Conservation (phyloP, 2,113 vertebrate species). For the Microtus oregoni region DNA sequence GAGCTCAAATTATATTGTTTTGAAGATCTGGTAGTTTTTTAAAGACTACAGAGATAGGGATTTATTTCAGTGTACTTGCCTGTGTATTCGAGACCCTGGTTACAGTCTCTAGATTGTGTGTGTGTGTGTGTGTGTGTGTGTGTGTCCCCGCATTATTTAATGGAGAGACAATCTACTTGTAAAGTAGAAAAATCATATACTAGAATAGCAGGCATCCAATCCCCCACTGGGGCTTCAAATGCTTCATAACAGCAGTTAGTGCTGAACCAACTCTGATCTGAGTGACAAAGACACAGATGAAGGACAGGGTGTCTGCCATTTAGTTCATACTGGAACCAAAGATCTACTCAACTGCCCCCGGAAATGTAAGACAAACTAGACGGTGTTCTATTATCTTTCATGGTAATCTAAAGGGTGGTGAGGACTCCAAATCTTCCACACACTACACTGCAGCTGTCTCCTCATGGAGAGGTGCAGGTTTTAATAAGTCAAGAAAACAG, state of each 20-base stretch:
- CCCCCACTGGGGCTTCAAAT: not conserved
- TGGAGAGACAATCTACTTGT: not conserved
- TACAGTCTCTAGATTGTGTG: not conserved
- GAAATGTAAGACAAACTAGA: constrained; percentile 12
- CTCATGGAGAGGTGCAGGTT: not conserved
- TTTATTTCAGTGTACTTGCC: not conserved
- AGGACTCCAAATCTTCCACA: not conserved
- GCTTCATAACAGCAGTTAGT: not conserved
- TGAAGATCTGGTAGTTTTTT: constrained; percentile 3
- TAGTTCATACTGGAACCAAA: not conserved
- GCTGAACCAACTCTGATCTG: not conserved
- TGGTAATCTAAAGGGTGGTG: not conserved
- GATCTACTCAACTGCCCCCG: constrained; percentile 13
- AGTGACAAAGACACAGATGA: not conserved
- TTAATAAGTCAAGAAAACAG: constrained; percentile 30
- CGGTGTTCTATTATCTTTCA: not conserved
- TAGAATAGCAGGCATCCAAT: constrained; percentile 15
- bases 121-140: not conserved
- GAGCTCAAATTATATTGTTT: not conserved
- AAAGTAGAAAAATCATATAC: not conserved
- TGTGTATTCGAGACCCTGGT: not conserved
- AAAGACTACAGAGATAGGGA: not conserved
- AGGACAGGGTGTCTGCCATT: not conserved
- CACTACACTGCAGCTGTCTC: not conserved
- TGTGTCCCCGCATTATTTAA: constrained; percentile 1